These are phyloP conservation scores for Nasua narica DNA, from an alignment of 2,797 vertebrate genomes.

Conservation along the genomic window DNA sequence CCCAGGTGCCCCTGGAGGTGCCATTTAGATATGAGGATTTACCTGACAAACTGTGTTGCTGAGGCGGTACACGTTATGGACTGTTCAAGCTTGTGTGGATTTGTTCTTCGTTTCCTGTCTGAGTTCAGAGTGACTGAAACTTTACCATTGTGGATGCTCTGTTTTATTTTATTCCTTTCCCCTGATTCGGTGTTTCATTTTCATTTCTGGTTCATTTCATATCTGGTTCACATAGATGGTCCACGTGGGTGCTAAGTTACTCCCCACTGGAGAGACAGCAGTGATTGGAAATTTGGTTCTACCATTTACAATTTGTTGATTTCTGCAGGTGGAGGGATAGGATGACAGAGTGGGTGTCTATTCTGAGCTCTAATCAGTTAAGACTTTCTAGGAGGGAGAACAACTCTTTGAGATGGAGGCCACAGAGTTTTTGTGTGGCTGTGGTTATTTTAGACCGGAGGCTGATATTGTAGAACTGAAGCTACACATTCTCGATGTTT, in stretches of 20 bases:
- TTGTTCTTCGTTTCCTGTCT: neutral
- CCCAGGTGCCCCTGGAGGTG: neutral
- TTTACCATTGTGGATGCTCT: neutral
- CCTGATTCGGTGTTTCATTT: neutral
- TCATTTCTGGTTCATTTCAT: neutral
- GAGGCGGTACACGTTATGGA: fast-evolving
- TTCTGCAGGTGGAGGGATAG: neutral
- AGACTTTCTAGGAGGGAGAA: neutral
- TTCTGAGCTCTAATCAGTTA: neutral
- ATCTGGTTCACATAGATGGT: neutral
- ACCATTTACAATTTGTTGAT: neutral
- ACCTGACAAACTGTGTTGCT: too few relatives aligned
- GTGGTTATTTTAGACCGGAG: neutral
- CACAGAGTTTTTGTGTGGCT: neutral
- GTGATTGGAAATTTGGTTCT: neutral
- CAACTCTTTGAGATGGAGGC: neutral
- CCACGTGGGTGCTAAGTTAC: neutral
- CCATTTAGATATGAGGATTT: neutral
- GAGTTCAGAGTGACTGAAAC: neutral
- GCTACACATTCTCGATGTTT: fast-evolving
- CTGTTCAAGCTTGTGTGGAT: neutral
- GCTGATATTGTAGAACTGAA: neutral
- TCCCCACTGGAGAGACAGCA: neutral
- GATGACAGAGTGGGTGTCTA: neutral
- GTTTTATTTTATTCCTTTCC: neutral